A percentile compares a stretch with the other conserved stretches of the same genome.
These are phyloP conservation scores for Ciconia maguari DNA, from an alignment of 2,113 vertebrate genomes.

Conservation along the genomic window DNA sequence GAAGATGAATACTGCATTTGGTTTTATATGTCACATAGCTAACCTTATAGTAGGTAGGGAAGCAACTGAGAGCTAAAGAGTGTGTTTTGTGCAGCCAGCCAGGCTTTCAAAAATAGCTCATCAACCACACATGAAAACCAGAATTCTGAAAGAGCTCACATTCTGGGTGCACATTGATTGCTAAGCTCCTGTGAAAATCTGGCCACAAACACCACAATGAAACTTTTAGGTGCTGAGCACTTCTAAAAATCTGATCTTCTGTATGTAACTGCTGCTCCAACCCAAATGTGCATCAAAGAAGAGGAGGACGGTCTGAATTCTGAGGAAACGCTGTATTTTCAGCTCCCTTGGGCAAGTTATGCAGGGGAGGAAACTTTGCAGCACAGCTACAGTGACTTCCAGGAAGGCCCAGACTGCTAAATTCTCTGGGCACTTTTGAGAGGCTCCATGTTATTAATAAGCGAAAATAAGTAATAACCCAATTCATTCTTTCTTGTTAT, in stretches of 20 bases:
- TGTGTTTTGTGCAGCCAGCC: neutral
- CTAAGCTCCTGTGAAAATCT: constrained; percentile 23
- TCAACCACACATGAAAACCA: neutral
- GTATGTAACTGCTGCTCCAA: neutral
- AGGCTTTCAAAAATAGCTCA: constrained; percentile 47
- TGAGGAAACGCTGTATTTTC: neutral
- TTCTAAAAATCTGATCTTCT: neutral
- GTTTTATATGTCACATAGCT: neutral
- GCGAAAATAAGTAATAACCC: neutral
- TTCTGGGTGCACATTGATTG: neutral
- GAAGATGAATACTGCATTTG: neutral
- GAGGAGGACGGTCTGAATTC: neutral
- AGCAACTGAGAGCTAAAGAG: neutral
- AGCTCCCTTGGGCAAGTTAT: neutral
- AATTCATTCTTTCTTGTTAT: neutral
- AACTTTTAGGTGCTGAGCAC: neutral
- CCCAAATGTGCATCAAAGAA: neutral
- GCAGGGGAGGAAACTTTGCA: neutral
- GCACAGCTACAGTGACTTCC: neutral
- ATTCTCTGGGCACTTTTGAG: neutral
- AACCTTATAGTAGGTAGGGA: neutral
- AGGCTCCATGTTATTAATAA: neutral
- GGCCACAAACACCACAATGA: constrained; percentile 27
- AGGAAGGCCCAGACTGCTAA: neutral
- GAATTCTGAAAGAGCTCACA: constrained; percentile 33